Conservation (phyloP, 2,888 invertebrate species). For the Agrotis exclamationis region DNA sequence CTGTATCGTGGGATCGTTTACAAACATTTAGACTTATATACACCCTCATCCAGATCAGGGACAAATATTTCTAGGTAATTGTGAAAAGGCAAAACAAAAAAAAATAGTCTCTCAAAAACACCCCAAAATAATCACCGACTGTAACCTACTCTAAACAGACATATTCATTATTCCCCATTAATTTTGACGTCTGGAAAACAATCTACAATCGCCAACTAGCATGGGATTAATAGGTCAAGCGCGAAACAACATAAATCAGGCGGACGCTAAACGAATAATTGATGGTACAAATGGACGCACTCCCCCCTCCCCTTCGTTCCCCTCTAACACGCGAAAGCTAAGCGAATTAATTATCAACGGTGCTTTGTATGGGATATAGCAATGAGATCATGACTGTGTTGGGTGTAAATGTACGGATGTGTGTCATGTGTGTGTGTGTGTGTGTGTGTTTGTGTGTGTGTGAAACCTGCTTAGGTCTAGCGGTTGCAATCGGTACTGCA, state of each 20-base stretch:
- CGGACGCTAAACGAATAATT: constrained; percentile 83
- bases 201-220: constrained; percentile 67
- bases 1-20: too few relatives aligned
- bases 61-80: too few relatives aligned
- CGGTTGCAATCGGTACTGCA: too few relatives aligned
- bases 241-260: constrained; percentile 76
- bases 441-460: background rate
- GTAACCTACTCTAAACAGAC: constrained; percentile 25
- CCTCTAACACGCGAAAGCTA: constrained; percentile 65
- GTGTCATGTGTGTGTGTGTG: background rate
- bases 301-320: constrained; percentile 35
- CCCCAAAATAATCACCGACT: constrained; percentile 13
- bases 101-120: background rate
- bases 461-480: background rate
- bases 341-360: constrained; percentile 77
- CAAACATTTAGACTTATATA: too few relatives aligned
- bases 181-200: constrained; percentile 70
- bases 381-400: constrained; percentile 43
- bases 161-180: constrained; percentile 64
- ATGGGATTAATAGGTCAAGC: constrained; percentile 77
- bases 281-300: constrained; percentile 81
- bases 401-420: constrained; percentile 24
- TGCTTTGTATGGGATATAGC: constrained; percentile 48
- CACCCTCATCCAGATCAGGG: too few relatives aligned
- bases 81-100: too few relatives aligned